Evolutionary conservation across 2,888 invertebrate species (phyloP).

Genomic region (Andrena hattorfiana): DNA sequence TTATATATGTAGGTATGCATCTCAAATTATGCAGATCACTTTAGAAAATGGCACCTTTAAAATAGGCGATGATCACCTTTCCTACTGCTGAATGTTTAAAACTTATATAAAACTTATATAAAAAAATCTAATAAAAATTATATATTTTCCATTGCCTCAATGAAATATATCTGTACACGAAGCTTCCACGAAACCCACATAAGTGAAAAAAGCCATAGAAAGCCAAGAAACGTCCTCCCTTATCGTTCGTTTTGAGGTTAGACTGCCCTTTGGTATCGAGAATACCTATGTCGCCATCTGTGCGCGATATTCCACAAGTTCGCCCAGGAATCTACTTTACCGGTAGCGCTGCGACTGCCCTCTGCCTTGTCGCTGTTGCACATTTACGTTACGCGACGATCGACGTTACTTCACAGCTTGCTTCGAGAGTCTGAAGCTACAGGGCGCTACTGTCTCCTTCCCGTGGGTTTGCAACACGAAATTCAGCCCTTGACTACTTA

Average conservation of each 20-base stretch:
- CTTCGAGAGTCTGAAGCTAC: conserved; percentile 33
- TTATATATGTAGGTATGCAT: not conserved
- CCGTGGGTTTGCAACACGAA: not conserved
- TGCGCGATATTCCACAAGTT: conserved; percentile 28
- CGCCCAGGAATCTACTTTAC: conserved; percentile 50
- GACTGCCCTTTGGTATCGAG: not conserved
- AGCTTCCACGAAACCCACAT: no score
- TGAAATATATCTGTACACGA: no score
- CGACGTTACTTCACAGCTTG: conserved; percentile 28
- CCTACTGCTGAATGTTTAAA: no score
- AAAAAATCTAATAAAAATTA: no score
- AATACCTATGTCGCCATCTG: conserved; percentile 59
- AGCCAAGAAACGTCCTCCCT: not conserved
- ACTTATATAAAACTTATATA: no score
- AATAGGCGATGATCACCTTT: no score
- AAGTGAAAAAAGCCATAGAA: not conserved
- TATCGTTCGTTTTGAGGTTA: not conserved
- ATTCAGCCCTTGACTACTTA: no score
- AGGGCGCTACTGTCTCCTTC: conserved; percentile 63
- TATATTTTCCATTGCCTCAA: no score
- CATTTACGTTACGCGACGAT: conserved; percentile 26
- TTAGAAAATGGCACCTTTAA: not conserved
- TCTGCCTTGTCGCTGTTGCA: conserved; percentile 8
- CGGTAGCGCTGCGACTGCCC: conserved; percentile 14
- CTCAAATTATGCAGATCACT: not conserved